Percentiles rank a stretch among this genome's conserved stretches.
Conservation (phyloP, 2,113 vertebrate species). For the Pogona vitticeps region DNA sequence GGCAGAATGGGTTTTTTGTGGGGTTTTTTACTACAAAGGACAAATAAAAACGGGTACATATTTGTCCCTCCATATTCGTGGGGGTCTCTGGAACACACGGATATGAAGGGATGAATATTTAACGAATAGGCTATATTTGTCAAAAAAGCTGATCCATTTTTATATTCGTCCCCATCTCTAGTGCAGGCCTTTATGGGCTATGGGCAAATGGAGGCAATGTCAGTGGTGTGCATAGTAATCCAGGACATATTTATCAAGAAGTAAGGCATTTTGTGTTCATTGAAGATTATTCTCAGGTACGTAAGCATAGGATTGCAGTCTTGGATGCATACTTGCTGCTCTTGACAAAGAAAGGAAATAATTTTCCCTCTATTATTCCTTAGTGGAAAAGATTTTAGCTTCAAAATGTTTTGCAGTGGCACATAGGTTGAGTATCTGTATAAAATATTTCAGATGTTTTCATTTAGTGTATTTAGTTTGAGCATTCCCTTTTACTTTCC, state of each 20-base stretch:
- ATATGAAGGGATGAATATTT: too few species aligned
- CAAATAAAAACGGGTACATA: too few species aligned
- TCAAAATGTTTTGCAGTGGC: too few species aligned
- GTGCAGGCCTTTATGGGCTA: not conserved
- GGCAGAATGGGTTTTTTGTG: too few species aligned
- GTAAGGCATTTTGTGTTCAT: not conserved
- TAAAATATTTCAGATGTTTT: not conserved
- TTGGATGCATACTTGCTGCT: not conserved
- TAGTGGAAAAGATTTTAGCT: not conserved
- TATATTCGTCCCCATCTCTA: too few species aligned
- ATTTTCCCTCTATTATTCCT: not conserved
- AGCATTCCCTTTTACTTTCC: accelerated
- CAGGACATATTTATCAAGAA: not conserved
- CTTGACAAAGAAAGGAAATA: not conserved
- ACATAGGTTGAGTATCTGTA: too few species aligned
- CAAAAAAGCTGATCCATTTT: too few species aligned
- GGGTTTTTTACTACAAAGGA: too few species aligned
- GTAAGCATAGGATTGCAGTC: not conserved
- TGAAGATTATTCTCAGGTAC: not conserved
- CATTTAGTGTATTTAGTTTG: not conserved
- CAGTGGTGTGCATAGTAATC: not conserved
- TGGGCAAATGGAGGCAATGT: not conserved
- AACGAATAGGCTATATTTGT: too few species aligned
- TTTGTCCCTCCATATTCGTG: too few species aligned
- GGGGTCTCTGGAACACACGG: too few species aligned